Conservation (phyloP, 2,113 vertebrate genomes). For the Nothocercus nigrocapillus region DNA sequence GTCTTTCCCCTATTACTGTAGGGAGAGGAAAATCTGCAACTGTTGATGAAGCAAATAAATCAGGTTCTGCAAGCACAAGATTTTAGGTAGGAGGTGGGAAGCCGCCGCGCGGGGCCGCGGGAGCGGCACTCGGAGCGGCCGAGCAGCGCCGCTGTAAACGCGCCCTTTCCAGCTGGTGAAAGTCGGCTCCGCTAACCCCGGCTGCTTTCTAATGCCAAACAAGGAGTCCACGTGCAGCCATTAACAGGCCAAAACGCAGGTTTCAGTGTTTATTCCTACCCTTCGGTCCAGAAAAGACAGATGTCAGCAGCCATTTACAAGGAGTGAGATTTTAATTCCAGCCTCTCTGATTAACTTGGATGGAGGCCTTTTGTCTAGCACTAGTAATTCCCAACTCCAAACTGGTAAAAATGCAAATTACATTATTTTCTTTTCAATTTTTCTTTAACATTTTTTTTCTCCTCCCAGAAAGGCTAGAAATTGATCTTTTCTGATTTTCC, state of each 20-base stretch:
- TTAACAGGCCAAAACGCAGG: background rate
- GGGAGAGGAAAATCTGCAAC: background rate
- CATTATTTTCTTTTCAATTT: background rate
- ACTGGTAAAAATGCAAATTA: conserved; percentile 15
- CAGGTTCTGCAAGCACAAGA: too few relatives aligned
- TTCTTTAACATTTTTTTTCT: background rate
- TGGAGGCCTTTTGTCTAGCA: background rate
- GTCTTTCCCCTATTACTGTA: background rate
- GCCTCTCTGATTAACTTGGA: background rate
- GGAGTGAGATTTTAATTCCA: background rate
- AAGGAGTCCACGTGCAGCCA: background rate
- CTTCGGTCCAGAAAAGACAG: background rate
- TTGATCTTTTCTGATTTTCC: background rate
- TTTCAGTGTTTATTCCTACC: background rate
- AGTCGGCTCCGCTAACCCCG: background rate
- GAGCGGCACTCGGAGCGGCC: background rate
- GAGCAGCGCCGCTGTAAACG: background rate
- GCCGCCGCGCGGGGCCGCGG: too few relatives aligned
- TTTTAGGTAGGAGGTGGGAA: too few relatives aligned
- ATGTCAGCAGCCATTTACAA: background rate
- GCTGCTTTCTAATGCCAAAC: background rate
- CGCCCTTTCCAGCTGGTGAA: background rate
- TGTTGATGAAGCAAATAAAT: background rate
- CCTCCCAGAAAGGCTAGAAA: background rate
- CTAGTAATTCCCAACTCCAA: conserved; percentile 1